A percentile compares a stretch with the other conserved stretches of the same genome.
phyloP scores from a whole-genome alignment of 2,888 invertebrate genomes.

The Meloe dianella region DNA sequence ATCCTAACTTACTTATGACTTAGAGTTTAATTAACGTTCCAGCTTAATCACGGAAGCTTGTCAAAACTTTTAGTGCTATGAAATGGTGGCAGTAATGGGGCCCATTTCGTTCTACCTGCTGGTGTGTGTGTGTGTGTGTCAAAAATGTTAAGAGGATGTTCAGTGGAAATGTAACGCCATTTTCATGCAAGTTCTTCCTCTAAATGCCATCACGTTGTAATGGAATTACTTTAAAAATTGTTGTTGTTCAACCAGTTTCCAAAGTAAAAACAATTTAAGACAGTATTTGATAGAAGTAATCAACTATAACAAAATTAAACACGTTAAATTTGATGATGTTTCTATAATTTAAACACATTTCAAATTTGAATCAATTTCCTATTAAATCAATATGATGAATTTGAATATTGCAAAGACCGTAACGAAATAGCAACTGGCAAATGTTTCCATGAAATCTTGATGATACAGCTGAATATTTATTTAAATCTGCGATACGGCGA shows the following conservation, averaged over 20 bases:
- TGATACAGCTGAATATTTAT: background rate
- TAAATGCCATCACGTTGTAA: no score
- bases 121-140: no score
- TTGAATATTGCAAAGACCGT: background rate
- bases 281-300: background rate
- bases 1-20: constrained; percentile 28
- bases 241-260: background rate
- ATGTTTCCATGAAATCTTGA: background rate
- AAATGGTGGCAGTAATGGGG: constrained; percentile 26
- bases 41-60: constrained; percentile 34
- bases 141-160: no score
- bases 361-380: background rate
- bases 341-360: background rate
- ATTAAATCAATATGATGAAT: background rate
- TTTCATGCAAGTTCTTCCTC: no score
- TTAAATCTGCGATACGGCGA: background rate
- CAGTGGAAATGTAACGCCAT: no score
- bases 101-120: constrained; percentile 13
- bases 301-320: background rate
- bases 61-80: constrained; percentile 32
- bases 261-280: background rate
- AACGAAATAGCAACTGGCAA: background rate
- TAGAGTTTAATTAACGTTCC: constrained; percentile 34
- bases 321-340: background rate
- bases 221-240: no score